Conservation (phyloP, 2,888 invertebrate genomes). For the Orgyia antiqua region DNA sequence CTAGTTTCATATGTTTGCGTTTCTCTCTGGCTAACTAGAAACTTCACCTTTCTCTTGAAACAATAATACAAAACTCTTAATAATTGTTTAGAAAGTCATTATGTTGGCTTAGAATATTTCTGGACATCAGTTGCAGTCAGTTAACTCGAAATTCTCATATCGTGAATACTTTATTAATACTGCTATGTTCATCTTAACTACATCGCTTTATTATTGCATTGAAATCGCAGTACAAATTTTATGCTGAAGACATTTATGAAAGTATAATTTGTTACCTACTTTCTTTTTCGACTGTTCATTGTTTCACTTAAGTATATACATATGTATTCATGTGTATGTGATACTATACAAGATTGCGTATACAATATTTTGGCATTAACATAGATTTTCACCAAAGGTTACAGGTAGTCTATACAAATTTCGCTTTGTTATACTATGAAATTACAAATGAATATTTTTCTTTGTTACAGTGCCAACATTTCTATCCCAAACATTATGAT, state of each 20-base stretch:
- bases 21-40: conserved; percentile 27
- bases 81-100: conserved; percentile 45
- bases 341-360: background rate
- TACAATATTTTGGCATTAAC: too few species aligned
- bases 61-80: conserved; percentile 35
- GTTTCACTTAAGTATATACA: conserved; percentile 1
- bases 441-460: conserved; percentile 25
- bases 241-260: conserved; percentile 26
- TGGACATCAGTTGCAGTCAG: conserved; percentile 25
- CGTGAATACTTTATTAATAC: conserved; percentile 5
- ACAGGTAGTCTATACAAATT: too few species aligned
- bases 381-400: too few species aligned
- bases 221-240: conserved; percentile 12
- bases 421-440: too few species aligned
- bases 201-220: conserved; percentile 7
- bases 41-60: conserved; percentile 57
- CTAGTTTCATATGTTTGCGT: conserved; percentile 30
- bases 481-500: conserved; percentile 78
- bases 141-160: conserved; percentile 18
- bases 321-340: conserved; percentile 2
- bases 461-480: conserved; percentile 77
- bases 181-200: conserved; percentile 10
- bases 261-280: conserved; percentile 11
- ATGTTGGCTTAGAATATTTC: conserved; percentile 26
- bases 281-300: conserved; percentile 7